Base-by-base conservation (phyloP, 2,797 vertebrate genomes). In the Acrossocheilus fasciatus region DNA sequence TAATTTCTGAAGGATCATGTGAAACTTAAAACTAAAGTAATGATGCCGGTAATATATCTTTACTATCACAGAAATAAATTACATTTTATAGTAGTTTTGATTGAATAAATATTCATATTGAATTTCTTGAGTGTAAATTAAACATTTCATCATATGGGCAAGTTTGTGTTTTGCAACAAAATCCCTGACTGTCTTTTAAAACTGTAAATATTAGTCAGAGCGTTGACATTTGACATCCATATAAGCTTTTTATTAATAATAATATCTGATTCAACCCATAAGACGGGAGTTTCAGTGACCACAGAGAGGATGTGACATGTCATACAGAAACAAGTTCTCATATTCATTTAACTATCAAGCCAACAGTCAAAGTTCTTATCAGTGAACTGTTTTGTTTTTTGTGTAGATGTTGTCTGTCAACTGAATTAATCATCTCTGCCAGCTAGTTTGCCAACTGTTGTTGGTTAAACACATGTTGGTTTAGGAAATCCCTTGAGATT, bases 401-500 rank as follows among this genome's bases (percentile, higher is more conserved):
- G 43, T 76, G 50, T 75, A 26, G 43, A 70, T 70, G 34, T 82
- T 50, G 50, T 69, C 64, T 84, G 72, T 76, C 23, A 64, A 36
- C 18, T 78, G 36, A 26, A n/a, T 79, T 26, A 26, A 26, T 79
- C 72, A 84, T 75, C 45, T 47, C 20, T 76, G 41, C 57, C 14
- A 36, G 36, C 20, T 57, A 34, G 2, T 59, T 76, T 54, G 74
- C 6, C 23, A 62, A 62, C 54, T 62, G 23, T 62, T 78, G 76
- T 62, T 59, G 36, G 76, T 79, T 79, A 79, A 79, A 79, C 76
- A 78, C 14, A 43, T 15, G 39, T 26, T 43, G 54, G 23, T 79
- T 62, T 36, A 79, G 76, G 76, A 79, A 79, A 79, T 41, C 76
- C 76, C 36, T 62, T 62, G 76, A 79, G 76, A 62, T 41, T 43